Percentiles rank a stretch among this genome's conserved stretches.
Conservation (phyloP, 2,797 vertebrate species). For the Meda fulgida region DNA sequence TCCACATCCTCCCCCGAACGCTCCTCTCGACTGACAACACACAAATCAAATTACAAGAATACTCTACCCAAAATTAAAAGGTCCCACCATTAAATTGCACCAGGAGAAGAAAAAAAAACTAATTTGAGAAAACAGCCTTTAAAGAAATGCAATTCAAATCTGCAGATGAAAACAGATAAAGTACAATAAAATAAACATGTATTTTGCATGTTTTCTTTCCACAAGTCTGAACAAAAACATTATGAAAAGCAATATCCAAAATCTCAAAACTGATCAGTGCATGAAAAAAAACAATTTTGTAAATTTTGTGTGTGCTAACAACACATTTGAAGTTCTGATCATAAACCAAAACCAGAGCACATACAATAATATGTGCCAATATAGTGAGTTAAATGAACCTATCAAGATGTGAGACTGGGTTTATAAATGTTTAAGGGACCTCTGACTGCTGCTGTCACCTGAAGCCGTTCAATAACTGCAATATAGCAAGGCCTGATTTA, state of each 20-base stretch:
- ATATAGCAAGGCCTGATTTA: neutral
- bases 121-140: too few relatives aligned
- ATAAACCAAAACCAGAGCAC: neutral
- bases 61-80: neutral
- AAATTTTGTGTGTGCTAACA: neutral
- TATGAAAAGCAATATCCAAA: too few relatives aligned
- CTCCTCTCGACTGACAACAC: conserved; percentile 84
- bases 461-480: neutral
- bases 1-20: conserved; percentile 95
- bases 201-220: too few relatives aligned
- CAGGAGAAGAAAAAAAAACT: too few relatives aligned
- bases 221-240: too few relatives aligned
- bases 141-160: too few relatives aligned
- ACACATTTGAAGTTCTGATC: neutral
- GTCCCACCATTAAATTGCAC: too few relatives aligned
- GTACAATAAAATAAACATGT: too few relatives aligned
- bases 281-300: too few relatives aligned
- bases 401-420: neutral
- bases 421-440: conserved; percentile 36
- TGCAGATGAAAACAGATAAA: too few relatives aligned
- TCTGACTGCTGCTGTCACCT: conserved; percentile 7
- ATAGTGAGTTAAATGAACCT: neutral
- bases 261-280: too few relatives aligned
- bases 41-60: neutral
- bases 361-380: neutral